Base-by-base conservation (phyloP, 2,797 vertebrate genomes). In the Alfaro cultratus region DNA sequence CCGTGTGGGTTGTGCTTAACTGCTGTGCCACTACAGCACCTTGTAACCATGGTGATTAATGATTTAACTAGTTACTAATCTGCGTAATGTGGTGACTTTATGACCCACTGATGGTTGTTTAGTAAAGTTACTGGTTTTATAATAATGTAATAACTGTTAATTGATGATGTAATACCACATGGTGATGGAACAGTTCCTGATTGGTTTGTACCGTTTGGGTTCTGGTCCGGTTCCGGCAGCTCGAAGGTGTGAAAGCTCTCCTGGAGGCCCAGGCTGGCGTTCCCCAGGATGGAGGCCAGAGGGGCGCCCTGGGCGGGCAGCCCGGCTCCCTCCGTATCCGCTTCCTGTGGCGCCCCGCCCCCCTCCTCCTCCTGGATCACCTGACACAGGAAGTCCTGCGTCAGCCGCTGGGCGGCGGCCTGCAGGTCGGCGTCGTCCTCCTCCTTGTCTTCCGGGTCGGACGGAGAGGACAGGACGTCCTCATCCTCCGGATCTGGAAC, bases 341-440 rank as follows among this genome's bases (percentile, higher is more conserved):
- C 89, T 0, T 8, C 45, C 29, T 81, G 6, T 74, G 51, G 7
- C 62, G 75, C 47, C 82, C 36, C 0, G 72, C 13, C 78, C 86
- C 87, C 82, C 34, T 92, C 88, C 31, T 92, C 88, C 23, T 85
- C 91, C 53, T 91, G 95, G 0, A 97, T 91, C 70, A 98, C 95
- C 83, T 97, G 96, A 80, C 85, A 94, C 88, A 96, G 97, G 76
- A 99, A 98, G 93, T 98, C 96, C 85, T 98, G 96, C 78, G 96
- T 97, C 73, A 99, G 95, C 86, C 98, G 97, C 85, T 97, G 95
- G 57, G 97, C 96, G 0, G 96, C 97, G 0, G 96, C 97, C 88
- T 96, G 96, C 62, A 99, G 93, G 80, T 98, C 97, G 6, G 96
- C 95, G 0, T 98, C 97, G 77, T 97, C 96, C 13, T 16, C 26